A percentile compares a stretch with the other conserved stretches of the same genome.
Evolutionary conservation across 2,113 vertebrate genomes (phyloP).

Genomic region (Mastomys natalensis): DNA sequence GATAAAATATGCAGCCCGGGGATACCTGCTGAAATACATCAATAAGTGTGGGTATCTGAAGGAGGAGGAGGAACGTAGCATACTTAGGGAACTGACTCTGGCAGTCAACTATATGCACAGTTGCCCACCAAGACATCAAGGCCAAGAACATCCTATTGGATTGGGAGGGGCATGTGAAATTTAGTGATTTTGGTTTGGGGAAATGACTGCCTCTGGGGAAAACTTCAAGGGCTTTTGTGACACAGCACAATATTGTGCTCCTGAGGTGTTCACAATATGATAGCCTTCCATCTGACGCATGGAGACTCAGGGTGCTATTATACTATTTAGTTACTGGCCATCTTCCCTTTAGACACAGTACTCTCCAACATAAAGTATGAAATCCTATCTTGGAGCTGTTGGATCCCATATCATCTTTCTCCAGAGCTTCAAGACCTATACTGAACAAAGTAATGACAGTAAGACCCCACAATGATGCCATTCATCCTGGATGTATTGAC

Average conservation of each 20-base stretch:
- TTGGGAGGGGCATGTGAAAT: neutral
- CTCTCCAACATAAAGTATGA: neutral
- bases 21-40: neutral
- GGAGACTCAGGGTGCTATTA: rapidly evolving
- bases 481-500: neutral
- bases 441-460: neutral
- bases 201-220: neutral
- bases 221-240: neutral
- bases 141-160: neutral
- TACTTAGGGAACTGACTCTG: neutral
- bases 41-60: neutral
- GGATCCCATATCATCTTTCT: neutral
- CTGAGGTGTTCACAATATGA: neutral
- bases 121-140: neutral
- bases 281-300: neutral
- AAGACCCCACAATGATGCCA: neutral
- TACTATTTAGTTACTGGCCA: neutral
- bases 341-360: neutral
- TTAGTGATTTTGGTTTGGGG: neutral
- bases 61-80: neutral
- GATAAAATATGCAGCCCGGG: neutral
- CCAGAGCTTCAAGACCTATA: neutral
- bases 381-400: neutral
- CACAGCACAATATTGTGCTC: neutral
- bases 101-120: neutral